Percentiles rank a stretch among this genome's conserved stretches.
These are phyloP conservation scores for Tryphoninae sp. DNA, from an alignment of 2,888 invertebrate species.

Conservation along the genomic window DNA sequence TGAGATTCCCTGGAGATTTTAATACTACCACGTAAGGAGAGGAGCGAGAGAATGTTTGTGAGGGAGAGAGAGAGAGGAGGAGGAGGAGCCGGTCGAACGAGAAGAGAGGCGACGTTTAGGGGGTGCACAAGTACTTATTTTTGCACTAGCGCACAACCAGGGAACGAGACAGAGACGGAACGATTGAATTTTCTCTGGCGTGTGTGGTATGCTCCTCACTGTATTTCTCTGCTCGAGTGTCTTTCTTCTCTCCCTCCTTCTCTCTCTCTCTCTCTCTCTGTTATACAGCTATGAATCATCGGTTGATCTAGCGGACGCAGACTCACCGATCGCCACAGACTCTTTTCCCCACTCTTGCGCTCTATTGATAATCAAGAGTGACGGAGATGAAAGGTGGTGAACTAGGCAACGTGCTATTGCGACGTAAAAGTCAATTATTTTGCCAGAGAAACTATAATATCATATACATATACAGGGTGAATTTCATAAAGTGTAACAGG, in stretches of 20 bases:
- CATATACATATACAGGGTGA: background rate
- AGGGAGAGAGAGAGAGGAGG: background rate
- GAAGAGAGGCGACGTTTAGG: background rate
- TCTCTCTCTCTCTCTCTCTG: background rate
- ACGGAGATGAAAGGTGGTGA: background rate
- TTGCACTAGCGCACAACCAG: conserved; percentile 31
- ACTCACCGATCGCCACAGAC: conserved; percentile 20
- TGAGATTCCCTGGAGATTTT: conserved; percentile 35
- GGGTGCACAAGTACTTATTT: conserved; percentile 47
- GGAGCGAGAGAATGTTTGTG: conserved; percentile 5
- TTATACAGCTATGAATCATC: conserved; percentile 54
- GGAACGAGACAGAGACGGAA: conserved; percentile 5
- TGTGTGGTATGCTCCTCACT: conserved; percentile 40
- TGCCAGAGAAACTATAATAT: conserved; percentile 14
- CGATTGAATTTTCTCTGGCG: conserved; percentile 36
- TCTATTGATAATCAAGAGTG: background rate
- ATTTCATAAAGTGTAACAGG: too few species aligned
- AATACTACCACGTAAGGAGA: conserved; percentile 45
- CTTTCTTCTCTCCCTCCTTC: background rate
- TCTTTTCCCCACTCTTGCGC: conserved; percentile 22
- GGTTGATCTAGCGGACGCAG: conserved; percentile 42
- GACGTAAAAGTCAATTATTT: conserved; percentile 42
- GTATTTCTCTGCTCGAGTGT: conserved; percentile 7
- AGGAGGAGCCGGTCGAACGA: conserved; percentile 13
- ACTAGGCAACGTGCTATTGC: background rate